Evolutionary conservation across 2,888 invertebrate genomes (phyloP), one percentile per base, ranked within the genome.

Genomic region (Dynastes grantii): DNA sequence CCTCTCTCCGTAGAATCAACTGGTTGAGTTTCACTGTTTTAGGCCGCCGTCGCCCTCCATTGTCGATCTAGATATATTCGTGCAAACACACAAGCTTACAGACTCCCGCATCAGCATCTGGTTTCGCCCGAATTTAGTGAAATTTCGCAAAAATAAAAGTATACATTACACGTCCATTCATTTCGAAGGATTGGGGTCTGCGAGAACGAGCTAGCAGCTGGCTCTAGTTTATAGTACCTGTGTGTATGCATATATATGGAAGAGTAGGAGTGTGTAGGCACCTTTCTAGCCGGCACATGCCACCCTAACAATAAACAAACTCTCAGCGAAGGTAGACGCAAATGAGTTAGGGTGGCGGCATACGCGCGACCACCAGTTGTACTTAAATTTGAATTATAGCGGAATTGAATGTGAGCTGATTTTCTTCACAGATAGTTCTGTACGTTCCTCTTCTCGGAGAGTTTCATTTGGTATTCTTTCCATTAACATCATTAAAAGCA

Each of bases 131-230:
- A 73, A 49, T 78, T 78, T 78, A 22, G 51, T 70, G 40, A 78
- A 71, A 78, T 70, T 64, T 63, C 16, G 71, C 55, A 73, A 73
- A 78, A 78, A 64, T 63, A 63, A 77, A 68, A 61, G 71, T 78
- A 63, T 78, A 78, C 64, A 64, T 70, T 78, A 73, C 73, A 51
- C 71, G 53, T 78, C 37, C 65, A 73, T 61, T 63, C 71, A 71
- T 64, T 64, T 40, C 61, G 51, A 9, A 58, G n/a, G 16, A 16
- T 40, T 53, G n/a, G n/a, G 40, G 40, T 9, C 55, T 8, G 8
- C 27, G 55, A 58, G 73, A 58, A 40, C 45, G 40, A 11, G 37
- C 8, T 11, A 40, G 73, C 73, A 63, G 78, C 70, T 78, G 78
- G 61, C 64, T 61, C 58, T 45, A 29, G 51, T 16, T 45, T 49